phyloP scores from a whole-genome alignment of 2,113 vertebrate species.

The Petaurus breviceps region DNA sequence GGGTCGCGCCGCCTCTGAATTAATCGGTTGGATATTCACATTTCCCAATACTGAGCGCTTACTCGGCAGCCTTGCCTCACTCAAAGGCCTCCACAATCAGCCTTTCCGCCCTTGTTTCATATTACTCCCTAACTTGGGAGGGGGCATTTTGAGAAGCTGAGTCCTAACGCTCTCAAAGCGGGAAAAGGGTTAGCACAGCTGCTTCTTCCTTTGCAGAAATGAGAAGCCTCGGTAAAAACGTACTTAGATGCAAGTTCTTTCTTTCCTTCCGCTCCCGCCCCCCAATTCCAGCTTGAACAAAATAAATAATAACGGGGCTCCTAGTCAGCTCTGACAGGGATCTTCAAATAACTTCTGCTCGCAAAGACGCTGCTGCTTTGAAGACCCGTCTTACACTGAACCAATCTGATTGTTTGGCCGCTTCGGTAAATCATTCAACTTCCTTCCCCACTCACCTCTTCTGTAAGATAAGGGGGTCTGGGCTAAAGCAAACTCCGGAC shows the following conservation, averaged over 20 bases:
- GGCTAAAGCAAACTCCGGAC: too few species aligned
- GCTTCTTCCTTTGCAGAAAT: neutral
- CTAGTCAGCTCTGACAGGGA: too few species aligned
- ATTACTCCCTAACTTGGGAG: neutral
- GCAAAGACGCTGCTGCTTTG: too few species aligned
- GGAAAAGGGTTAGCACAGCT: too few species aligned
- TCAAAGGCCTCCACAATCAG: neutral
- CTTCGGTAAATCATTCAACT: too few species aligned
- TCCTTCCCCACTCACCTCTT: too few species aligned
- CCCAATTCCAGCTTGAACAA: too few species aligned
- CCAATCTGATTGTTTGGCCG: neutral
- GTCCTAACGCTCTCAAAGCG: too few species aligned
- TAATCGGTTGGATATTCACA: neutral
- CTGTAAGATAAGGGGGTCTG: too few species aligned
- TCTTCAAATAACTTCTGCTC: too few species aligned
- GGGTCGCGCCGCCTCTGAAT: neutral
- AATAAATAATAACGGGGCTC: neutral
- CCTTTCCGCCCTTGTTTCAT: neutral
- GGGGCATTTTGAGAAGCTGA: neutral
- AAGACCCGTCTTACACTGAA: neutral
- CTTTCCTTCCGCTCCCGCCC: too few species aligned
- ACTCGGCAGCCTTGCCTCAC: neutral
- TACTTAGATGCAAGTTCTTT: neutral
- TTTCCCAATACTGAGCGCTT: neutral
- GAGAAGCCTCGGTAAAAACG: neutral